Base-by-base conservation (phyloP, 2,888 invertebrate genomes). In the Chrysodeixis includens region DNA sequence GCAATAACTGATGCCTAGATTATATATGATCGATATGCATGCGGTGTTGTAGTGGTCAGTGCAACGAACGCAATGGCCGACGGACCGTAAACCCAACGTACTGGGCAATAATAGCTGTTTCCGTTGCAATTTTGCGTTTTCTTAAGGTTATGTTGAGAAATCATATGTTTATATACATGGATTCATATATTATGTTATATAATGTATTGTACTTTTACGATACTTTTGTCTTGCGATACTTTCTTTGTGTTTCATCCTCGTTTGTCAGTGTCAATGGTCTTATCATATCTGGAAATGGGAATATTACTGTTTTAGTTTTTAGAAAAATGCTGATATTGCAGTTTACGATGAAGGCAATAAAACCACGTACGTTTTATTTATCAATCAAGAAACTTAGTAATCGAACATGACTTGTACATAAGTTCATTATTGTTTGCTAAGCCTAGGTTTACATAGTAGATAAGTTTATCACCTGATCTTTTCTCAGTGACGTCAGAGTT, bases 1-100 rank as follows among this genome's bases (percentile, higher is more conserved):
- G 71, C 59, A 75, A 72, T 69, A 61, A 32, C 53, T 49, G 22
- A 71, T 71, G 66, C 65, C 26, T 26, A 26, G 26, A 26, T 67
- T 71, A 68, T 61, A 52, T 69, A 57, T 73, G 57, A 69, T 74
- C 68, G 69, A 76, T 78, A 71, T 56, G 71, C 67, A 77, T 49
- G 62, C 74, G 20, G 54, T 66, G 64, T 62, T 60, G 56, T 68
- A 77, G 74, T 69, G 80, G 74, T 75, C 83, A 81, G 86, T 88
- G 88, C 87, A 88, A 83, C 77, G 90, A 78, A 87, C 87, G 86
- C 83, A 76, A 86, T 86, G 83, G 56, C 72, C 86, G 82, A 61
- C 88, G 75, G 87, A 90, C 86, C 91, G 89, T 88, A 81, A 84
- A 87, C 59, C 81, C 76, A 82, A 82, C 83, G 80, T 80, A 82